Conservation (phyloP, 2,797 vertebrate species). For the Chiroxiphia lanceolata region DNA sequence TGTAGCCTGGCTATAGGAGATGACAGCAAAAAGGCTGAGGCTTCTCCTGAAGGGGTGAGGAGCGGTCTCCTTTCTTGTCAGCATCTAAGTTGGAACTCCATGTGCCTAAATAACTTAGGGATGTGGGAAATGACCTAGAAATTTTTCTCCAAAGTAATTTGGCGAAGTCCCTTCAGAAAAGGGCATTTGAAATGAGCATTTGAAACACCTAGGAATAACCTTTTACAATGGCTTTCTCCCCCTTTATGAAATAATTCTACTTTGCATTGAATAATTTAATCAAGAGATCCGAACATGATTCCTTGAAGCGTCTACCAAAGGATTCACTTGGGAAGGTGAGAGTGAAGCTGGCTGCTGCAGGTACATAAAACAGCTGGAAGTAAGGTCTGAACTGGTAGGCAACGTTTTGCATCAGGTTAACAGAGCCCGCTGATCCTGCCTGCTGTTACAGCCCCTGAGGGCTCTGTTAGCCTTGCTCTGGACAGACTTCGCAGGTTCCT, state of each 20-base stretch:
- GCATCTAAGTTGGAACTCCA: background rate
- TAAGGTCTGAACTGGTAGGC: background rate
- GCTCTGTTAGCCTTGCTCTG: background rate
- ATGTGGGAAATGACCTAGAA: background rate
- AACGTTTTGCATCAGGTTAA: background rate
- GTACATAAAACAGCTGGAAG: background rate
- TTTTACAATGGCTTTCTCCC: fast-evolving
- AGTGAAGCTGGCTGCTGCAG: background rate
- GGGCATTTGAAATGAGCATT: background rate
- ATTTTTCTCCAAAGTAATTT: background rate
- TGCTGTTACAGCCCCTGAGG: fast-evolving
- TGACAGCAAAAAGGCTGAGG: background rate
- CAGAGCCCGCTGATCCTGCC: background rate
- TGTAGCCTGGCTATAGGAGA: background rate
- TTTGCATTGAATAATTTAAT: background rate
- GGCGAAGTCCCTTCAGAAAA: background rate
- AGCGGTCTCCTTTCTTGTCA: background rate
- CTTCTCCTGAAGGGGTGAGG: background rate
- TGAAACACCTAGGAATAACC: background rate
- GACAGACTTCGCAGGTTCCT: background rate
- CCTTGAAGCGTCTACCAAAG: background rate
- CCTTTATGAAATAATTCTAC: background rate
- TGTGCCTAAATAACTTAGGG: background rate
- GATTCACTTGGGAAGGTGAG: background rate
- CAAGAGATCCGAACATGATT: background rate